These are phyloP conservation scores for Ladona fulva DNA, from an alignment of 1,140 invertebrate species.

Conservation along the genomic window DNA sequence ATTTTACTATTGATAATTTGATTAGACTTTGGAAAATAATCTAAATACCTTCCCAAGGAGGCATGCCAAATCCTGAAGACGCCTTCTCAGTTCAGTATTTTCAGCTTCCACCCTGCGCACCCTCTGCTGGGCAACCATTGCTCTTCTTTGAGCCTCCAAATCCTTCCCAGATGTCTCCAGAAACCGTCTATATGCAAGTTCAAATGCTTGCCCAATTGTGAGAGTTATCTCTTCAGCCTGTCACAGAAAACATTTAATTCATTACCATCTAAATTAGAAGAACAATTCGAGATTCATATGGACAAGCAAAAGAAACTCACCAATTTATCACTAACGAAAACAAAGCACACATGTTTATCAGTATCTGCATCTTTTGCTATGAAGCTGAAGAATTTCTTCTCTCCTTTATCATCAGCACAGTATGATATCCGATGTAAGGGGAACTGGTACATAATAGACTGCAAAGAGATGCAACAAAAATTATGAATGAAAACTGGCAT, in stretches of 20 bases:
- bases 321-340: constrained; percentile 92
- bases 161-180: constrained; percentile 68
- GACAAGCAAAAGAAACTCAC: constrained; percentile 34
- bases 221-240: constrained; percentile 90
- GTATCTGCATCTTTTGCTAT: constrained; percentile 80
- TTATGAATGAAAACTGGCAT: no score
- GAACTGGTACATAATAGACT: constrained; percentile 84
- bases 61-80: constrained; percentile 47
- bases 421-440: constrained; percentile 96
- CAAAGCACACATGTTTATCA: constrained; percentile 88
- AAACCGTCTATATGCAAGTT: constrained; percentile 82
- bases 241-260: constrained; percentile 18
- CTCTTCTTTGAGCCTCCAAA: constrained; percentile 58
- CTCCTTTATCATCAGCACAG: constrained; percentile 95
- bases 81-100: constrained; percentile 55
- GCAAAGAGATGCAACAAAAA: no score
- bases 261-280: neutral
- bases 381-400: constrained; percentile 94
- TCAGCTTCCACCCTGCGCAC: constrained; percentile 62
- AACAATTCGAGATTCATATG: neutral
- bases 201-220: constrained; percentile 95
- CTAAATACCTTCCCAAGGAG: neutral
- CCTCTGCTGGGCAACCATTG: constrained; percentile 61
- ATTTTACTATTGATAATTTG: no score
- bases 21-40: no score